Evolutionary conservation across 1,140 invertebrate genomes (phyloP).

Genomic region (Episyrphus balteatus): DNA sequence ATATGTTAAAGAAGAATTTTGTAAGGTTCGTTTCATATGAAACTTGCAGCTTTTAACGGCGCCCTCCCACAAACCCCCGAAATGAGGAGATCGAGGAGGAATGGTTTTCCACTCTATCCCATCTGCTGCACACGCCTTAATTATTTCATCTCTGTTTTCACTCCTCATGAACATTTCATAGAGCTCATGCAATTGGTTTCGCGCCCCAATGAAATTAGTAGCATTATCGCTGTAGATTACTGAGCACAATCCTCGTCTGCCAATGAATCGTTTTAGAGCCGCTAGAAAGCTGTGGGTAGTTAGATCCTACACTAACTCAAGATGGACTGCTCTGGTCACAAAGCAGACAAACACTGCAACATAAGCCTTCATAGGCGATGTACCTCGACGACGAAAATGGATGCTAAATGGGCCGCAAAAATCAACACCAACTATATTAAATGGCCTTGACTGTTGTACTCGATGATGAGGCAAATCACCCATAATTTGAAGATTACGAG

Average conservation of each 20-base stretch:
- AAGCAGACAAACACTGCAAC: slow-evolving; percentile 13
- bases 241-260: slow-evolving; percentile 18
- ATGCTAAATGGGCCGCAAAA: slow-evolving; percentile 28
- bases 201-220: slow-evolving; percentile 15
- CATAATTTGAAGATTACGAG: too few species aligned
- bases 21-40: too few species aligned
- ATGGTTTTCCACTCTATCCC: too few species aligned
- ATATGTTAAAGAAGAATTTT: too few species aligned
- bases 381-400: background rate
- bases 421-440: slow-evolving; percentile 17
- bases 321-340: slow-evolving; percentile 18
- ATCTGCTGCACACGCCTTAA: too few species aligned
- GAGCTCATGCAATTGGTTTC: too few species aligned
- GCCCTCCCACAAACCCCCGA: slow-evolving; percentile 22
- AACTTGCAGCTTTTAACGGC: slow-evolving; percentile 18
- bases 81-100: too few species aligned
- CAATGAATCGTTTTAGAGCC: too few species aligned
- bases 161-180: too few species aligned
- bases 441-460: too few species aligned
- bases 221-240: slow-evolving; percentile 22
- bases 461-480: too few species aligned
- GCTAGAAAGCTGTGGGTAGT: slow-evolving; percentile 9
- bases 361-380: slow-evolving; percentile 9
- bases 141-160: too few species aligned
- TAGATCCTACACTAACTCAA: slow-evolving; percentile 15